Evolutionary conservation across 2,888 invertebrate genomes (phyloP).

Genomic region (Drosophila villosipedis): DNA sequence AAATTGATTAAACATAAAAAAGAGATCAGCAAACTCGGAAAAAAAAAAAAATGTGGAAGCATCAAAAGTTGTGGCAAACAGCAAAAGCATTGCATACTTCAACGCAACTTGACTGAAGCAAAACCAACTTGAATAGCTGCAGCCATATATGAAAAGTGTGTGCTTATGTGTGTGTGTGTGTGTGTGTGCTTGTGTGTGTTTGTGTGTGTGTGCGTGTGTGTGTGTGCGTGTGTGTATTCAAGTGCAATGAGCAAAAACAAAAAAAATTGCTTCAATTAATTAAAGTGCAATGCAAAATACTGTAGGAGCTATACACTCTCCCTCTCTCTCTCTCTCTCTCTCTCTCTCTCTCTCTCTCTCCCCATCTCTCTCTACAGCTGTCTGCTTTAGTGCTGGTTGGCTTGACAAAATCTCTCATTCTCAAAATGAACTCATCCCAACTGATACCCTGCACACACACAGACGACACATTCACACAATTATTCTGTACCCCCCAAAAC

Average conservation of each 20-base stretch:
- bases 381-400: neutral
- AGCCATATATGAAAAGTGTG: conserved; percentile 4
- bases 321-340: neutral
- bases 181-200: neutral
- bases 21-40: conserved; percentile 63
- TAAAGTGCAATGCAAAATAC: neutral
- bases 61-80: conserved; percentile 31
- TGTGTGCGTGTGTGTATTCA: neutral
- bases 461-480: neutral
- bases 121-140: conserved; percentile 6
- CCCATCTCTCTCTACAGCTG: neutral
- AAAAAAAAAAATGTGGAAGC: conserved; percentile 11
- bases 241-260: conserved; percentile 6
- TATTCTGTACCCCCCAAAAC: neutral
- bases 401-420: neutral
- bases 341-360: neutral
- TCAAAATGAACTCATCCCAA: neutral
- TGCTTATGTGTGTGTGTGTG: neutral
- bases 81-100: conserved; percentile 42
- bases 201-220: neutral
- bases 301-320: neutral
- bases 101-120: conserved; percentile 9
- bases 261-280: conserved; percentile 1
- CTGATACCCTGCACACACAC: neutral
- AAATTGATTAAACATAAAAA: conserved; percentile 65